Conservation (phyloP, 2,888 invertebrate species). For the Pollenia griseotomentosa region DNA sequence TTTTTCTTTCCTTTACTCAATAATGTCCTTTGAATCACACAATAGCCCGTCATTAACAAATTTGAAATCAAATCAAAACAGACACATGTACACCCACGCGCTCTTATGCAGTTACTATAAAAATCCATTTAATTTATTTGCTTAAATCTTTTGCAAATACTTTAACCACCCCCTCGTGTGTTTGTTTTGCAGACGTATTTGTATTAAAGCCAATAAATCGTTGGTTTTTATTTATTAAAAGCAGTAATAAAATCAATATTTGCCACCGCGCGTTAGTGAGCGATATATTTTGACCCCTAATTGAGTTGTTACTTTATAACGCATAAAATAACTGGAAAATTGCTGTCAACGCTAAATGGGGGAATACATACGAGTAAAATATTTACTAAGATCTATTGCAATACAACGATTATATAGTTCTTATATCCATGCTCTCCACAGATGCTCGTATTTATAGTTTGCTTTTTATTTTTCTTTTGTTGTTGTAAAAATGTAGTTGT, state of each 20-base stretch:
- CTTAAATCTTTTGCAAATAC: constrained; percentile 36
- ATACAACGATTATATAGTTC: constrained; percentile 61
- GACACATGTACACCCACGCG: background rate
- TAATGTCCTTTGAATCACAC: constrained; percentile 6
- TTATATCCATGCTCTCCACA: constrained; percentile 22
- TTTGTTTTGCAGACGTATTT: constrained; percentile 1
- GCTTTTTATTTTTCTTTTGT: background rate
- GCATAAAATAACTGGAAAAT: constrained; percentile 64
- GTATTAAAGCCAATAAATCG: constrained; percentile 17
- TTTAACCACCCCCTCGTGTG: background rate
- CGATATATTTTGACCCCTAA: constrained; percentile 40
- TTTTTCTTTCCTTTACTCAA: constrained; percentile 11
- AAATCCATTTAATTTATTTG: constrained; percentile 49
- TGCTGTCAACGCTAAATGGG: constrained; percentile 47
- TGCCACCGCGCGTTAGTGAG: background rate
- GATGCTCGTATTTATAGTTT: constrained; percentile 2
- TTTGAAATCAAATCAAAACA: constrained; percentile 39
- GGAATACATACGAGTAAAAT: constrained; percentile 18
- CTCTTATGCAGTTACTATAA: background rate
- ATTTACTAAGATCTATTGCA: constrained; percentile 47
- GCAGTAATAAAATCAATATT: constrained; percentile 57
- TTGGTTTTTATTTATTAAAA: constrained; percentile 58
- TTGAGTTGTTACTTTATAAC: constrained; percentile 65
- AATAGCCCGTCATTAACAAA: constrained; percentile 50
- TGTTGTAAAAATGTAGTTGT: background rate